phyloP scores from a whole-genome alignment of 35 echinoderm and acorn worm genomes.

The Ptychodera flava region DNA sequence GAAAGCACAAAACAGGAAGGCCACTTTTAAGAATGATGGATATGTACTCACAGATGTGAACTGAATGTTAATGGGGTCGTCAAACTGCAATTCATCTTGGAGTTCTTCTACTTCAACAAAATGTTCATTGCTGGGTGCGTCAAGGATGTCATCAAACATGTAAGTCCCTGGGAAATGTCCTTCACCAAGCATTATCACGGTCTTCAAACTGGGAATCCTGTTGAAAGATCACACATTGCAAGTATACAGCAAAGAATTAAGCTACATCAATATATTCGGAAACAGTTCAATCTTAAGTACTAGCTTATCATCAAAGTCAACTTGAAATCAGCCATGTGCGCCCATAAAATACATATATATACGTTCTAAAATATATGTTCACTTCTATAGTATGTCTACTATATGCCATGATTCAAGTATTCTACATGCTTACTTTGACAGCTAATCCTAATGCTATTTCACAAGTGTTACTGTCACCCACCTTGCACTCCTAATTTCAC shows the following conservation, averaged over 20 bases:
- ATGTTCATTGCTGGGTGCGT: too few relatives aligned
- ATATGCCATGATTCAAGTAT: neutral
- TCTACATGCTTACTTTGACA: neutral
- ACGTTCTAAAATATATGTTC: neutral
- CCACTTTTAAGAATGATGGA: too few relatives aligned
- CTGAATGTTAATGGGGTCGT: too few relatives aligned
- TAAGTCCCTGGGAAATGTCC: slow-evolving; percentile 15
- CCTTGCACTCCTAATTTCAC: slow-evolving; percentile 13
- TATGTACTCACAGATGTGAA: too few relatives aligned
- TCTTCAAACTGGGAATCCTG: slow-evolving; percentile 23
- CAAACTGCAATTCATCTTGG: too few relatives aligned
- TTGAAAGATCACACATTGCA: neutral
- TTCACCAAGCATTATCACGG: slow-evolving; percentile 36
- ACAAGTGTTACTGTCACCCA: too few relatives aligned
- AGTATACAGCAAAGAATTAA: too few relatives aligned
- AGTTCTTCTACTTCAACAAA: too few relatives aligned
- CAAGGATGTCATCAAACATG: too few relatives aligned
- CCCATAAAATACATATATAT: neutral
- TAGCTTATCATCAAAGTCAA: neutral
- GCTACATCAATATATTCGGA: too few relatives aligned
- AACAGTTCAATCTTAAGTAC: neutral
- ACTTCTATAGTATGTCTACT: neutral
- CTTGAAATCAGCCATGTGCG: neutral
- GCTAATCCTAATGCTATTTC: neutral
- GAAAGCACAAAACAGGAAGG: too few relatives aligned